Percentiles rank a stretch among this genome's conserved stretches.
Evolutionary conservation across 2,888 invertebrate genomes (phyloP).

Genomic region (Asteroscopus sphinx): DNA sequence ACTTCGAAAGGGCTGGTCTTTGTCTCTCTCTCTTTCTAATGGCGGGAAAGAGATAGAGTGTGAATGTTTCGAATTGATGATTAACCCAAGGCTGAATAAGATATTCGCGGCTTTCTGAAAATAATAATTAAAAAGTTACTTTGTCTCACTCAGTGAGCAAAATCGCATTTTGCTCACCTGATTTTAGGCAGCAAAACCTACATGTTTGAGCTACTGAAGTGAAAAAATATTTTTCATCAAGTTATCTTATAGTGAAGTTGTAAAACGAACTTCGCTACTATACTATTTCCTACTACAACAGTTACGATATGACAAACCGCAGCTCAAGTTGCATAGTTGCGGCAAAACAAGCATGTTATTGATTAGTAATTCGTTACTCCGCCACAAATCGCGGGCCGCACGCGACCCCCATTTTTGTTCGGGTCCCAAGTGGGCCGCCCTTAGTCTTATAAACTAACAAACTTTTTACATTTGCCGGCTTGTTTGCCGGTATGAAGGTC

Average conservation of each 20-base stretch:
- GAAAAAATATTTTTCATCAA: too few relatives aligned
- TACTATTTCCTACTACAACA: conserved; percentile 1
- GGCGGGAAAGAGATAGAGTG: too few relatives aligned
- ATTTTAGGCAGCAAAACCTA: too few relatives aligned
- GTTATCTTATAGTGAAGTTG: neutral
- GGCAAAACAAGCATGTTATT: conserved; percentile 54
- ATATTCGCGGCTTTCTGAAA: too few relatives aligned
- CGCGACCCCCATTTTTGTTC: conserved; percentile 53
- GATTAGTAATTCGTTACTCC: conserved; percentile 61
- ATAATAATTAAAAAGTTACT: too few relatives aligned
- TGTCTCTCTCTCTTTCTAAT: too few relatives aligned
- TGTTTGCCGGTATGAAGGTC: conserved; percentile 46
- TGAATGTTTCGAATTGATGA: too few relatives aligned
- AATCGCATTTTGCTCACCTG: too few relatives aligned
- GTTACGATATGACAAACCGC: conserved; percentile 24
- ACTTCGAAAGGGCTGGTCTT: too few relatives aligned
- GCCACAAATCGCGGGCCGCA: conserved; percentile 53
- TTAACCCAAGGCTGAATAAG: too few relatives aligned
- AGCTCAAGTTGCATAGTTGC: conserved; percentile 50
- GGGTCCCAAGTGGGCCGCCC: conserved; percentile 17
- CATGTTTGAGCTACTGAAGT: too few relatives aligned
- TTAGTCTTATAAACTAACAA: conserved; percentile 17
- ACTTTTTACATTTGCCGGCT: conserved; percentile 39
- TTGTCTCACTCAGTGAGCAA: too few relatives aligned
- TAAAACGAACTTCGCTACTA: neutral